Evolutionary conservation across 2,888 invertebrate genomes (phyloP), one percentile per base, ranked within the genome.

Genomic region (Listrodromus nycthemerus): DNA sequence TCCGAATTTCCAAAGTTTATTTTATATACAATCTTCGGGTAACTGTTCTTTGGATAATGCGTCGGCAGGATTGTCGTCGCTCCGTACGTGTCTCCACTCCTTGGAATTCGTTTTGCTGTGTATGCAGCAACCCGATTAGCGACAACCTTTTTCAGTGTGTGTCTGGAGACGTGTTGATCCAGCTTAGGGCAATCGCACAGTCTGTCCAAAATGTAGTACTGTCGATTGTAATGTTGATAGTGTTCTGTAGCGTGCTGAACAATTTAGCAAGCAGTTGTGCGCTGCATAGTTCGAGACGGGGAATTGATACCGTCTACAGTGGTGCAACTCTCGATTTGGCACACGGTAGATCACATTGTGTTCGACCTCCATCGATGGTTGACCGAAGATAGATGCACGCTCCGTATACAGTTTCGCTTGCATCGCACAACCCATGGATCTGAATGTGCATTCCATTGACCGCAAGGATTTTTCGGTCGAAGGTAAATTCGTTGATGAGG

Each of bases 51-150:
- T 30, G 0, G 87, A 86, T 0, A 85, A 2, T 1, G 74, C 13
- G 58, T 87, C 87, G 0, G 86, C 87, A 4, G 86, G 87, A 50
- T 87, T 87, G 3, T 84, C 82, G 8, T 61, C 21, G 0, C 84
- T 76, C 3, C 75, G 70, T 0, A 87, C 77, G 19, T 86, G 83
- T 1, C 21, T 37, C 86, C 86, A 86, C 4, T 24, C 24, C 0
- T 50, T 55, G 0, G 75, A 1, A 8, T 55, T n/a, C 0, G 82
- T 82, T 1, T 55, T 21, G 5, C 73, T 58, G 33, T 84, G 86
- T 30, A 87, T 27, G 82, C 81, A 1, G 83, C 55, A 7, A 87
- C 85, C 19, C 85, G 55, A 69, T 87, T 86, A 1, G 75, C 81
- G 2, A 83, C 85, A 30, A 85, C 86, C 4, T 79, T 83, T 13